phyloP scores from a whole-genome alignment of 2,113 vertebrate species.

The Propithecus coquereli region DNA sequence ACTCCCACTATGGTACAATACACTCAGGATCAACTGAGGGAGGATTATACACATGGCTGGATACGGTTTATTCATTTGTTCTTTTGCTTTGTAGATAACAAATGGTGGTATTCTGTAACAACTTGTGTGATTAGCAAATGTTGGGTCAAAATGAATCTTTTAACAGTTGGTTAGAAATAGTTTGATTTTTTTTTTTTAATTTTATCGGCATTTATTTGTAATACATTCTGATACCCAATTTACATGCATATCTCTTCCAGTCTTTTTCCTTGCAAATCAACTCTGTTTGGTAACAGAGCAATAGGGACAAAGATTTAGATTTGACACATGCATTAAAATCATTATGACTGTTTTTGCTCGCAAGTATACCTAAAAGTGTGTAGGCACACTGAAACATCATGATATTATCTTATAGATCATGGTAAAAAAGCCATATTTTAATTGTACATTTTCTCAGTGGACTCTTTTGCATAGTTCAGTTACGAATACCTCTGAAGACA shows the following conservation, averaged over 20 bases:
- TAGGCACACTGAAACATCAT: background rate
- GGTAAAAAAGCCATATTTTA: background rate
- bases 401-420: background rate
- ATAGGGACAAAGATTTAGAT: background rate
- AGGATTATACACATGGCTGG: conserved; percentile 37
- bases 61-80: conserved; percentile 20
- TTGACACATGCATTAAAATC: background rate
- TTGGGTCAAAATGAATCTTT: conserved; percentile 32
- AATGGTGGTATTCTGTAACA: conserved; percentile 6
- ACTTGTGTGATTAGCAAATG: conserved; percentile 36
- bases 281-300: background rate
- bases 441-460: background rate
- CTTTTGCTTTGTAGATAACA: conserved; percentile 39
- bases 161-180: conserved; percentile 5
- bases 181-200: conserved; percentile 37
- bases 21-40: background rate
- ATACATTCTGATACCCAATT: background rate
- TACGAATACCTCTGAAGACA: background rate
- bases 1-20: conserved; percentile 38
- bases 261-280: background rate
- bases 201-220: background rate
- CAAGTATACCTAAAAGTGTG: background rate
- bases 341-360: background rate
- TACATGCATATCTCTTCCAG: background rate
- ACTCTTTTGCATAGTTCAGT: background rate